These are phyloP conservation scores for Elmis aenea DNA, from an alignment of 2,888 invertebrate species.

Conservation along the genomic window DNA sequence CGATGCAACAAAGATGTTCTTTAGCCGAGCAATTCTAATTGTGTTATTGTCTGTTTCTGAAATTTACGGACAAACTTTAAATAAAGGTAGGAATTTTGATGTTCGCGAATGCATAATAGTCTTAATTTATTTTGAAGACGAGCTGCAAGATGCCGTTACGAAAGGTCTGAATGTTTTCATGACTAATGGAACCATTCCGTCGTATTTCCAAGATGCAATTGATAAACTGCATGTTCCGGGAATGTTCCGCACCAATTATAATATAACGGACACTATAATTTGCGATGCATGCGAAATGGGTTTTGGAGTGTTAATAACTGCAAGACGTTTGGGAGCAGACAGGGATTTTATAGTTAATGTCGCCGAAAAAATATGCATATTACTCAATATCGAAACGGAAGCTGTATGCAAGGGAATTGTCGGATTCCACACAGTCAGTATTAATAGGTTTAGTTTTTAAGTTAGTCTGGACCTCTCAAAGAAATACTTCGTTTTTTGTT, in stretches of 20 bases:
- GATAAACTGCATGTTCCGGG: neutral
- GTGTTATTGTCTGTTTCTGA: too few species aligned
- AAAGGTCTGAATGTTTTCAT: neutral
- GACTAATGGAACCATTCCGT: neutral
- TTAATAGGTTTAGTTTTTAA: too few species aligned
- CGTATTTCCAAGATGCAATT: neutral
- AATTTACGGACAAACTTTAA: too few species aligned
- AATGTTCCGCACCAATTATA: neutral
- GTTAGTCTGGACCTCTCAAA: too few species aligned
- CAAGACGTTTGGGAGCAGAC: neutral
- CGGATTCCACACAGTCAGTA: conserved; percentile 55
- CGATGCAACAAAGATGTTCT: too few species aligned
- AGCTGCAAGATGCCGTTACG: too few species aligned
- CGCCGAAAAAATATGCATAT: conserved; percentile 46
- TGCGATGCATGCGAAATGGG: neutral
- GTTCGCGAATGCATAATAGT: too few species aligned
- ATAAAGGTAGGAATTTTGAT: too few species aligned
- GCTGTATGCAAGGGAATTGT: conserved; percentile 58
- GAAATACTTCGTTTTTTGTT: too few species aligned
- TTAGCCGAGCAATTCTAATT: too few species aligned
- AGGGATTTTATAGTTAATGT: conserved; percentile 2
- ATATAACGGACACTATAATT: neutral
- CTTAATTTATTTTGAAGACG: too few species aligned
- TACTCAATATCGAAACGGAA: conserved; percentile 53
- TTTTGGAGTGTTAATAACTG: neutral